These are phyloP conservation scores for Salpingus planirostris DNA, from an alignment of 2,888 invertebrate species.

Conservation along the genomic window DNA sequence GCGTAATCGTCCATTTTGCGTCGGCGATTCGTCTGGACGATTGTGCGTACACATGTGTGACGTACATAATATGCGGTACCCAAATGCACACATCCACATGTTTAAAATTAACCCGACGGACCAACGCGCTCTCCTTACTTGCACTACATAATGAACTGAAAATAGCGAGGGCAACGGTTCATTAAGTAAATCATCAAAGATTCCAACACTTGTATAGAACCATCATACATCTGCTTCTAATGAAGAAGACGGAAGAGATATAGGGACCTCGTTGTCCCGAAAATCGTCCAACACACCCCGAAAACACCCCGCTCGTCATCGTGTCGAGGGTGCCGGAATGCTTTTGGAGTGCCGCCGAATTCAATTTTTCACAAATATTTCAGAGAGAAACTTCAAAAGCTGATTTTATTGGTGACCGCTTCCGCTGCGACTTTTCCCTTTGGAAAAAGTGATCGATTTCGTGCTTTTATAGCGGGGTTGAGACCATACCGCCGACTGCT, in stretches of 20 bases:
- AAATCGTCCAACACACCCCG: too few species aligned
- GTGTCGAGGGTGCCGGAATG: too few species aligned
- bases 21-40: conserved; percentile 5
- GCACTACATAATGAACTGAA: conserved; percentile 26
- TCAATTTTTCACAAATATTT: too few species aligned
- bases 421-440: conserved; percentile 6
- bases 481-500: conserved; percentile 22
- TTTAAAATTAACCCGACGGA: conserved; percentile 31
- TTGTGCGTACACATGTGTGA: conserved; percentile 13
- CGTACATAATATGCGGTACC: conserved; percentile 14
- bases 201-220: conserved; percentile 27
- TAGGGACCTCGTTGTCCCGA: too few species aligned
- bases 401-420: conserved; percentile 18
- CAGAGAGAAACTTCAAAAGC: conserved; percentile 11
- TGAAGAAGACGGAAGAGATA: too few species aligned
- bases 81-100: conserved; percentile 29
- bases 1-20: too few species aligned
- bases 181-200: conserved; percentile 33
- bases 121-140: conserved; percentile 26
- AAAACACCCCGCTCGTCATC: too few species aligned
- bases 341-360: too few species aligned
- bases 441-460: too few species aligned
- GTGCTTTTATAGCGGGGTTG: conserved; percentile 14
- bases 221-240: conserved; percentile 27
- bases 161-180: conserved; percentile 35